Conservation (phyloP, 1,140 invertebrate genomes). For the Ceratitis capitata region DNA sequence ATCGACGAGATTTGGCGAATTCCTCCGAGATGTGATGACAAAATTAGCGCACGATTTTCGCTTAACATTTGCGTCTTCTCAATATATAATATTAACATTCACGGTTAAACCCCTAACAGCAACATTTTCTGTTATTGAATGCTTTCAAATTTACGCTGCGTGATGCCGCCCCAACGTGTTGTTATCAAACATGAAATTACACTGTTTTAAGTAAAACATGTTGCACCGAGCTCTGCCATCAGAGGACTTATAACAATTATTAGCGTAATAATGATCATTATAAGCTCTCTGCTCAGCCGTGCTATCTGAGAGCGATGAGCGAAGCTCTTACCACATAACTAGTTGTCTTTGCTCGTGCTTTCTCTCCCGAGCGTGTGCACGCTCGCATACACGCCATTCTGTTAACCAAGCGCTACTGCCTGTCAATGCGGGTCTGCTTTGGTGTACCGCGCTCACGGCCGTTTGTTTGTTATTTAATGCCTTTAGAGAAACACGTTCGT, state of each 20-base stretch:
- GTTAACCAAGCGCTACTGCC: not conserved
- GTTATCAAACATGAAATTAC: not conserved
- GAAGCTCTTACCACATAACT: not conserved
- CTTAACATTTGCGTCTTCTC: too few species aligned
- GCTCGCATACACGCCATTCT: not conserved
- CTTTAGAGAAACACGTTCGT: slow-evolving; percentile 11
- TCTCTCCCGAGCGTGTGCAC: not conserved
- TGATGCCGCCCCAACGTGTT: not conserved
- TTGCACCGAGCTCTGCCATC: too few species aligned
- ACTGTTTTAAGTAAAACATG: too few species aligned
- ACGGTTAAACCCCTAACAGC: too few species aligned
- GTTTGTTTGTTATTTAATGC: slow-evolving; percentile 21
- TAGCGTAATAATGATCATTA: too few species aligned
- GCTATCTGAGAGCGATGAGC: not conserved
- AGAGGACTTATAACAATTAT: too few species aligned
- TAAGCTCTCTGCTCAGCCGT: not conserved
- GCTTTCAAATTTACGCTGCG: not conserved
- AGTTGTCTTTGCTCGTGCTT: not conserved
- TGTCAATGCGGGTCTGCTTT: not conserved
- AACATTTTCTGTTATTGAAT: too few species aligned
- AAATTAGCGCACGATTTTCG: too few species aligned
- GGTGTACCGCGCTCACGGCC: not conserved
- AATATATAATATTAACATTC: too few species aligned
- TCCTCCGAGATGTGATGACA: too few species aligned
- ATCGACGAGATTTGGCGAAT: too few species aligned